phyloP scores from a whole-genome alignment of 2,113 vertebrate species.

The Caloenas nicobarica region DNA sequence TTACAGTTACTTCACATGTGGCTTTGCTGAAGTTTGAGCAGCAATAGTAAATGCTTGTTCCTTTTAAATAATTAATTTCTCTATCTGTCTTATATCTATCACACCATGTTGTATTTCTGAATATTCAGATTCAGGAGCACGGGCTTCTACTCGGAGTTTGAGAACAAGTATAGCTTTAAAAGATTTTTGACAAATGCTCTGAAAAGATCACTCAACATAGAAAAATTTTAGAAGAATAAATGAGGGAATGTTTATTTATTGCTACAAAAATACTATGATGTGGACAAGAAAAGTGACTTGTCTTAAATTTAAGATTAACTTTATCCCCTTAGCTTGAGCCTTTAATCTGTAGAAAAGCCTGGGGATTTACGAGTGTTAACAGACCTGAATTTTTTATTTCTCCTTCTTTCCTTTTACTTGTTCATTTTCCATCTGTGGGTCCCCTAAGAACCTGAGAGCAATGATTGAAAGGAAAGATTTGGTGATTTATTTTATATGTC shows the following conservation, averaged over 20 bases:
- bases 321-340: conserved; percentile 50
- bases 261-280: conserved; percentile 2
- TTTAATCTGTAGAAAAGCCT: conserved; percentile 70
- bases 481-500: conserved; percentile 48
- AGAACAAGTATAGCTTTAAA: neutral
- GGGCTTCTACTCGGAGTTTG: neutral
- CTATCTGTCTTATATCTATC: neutral
- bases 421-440: conserved; percentile 39
- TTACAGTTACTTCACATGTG: neutral
- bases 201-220: neutral
- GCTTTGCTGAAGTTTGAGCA: neutral
- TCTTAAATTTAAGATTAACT: conserved; percentile 65
- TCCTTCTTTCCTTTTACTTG: conserved; percentile 35
- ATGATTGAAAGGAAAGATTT: conserved; percentile 26
- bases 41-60: neutral
- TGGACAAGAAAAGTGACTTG: conserved; percentile 52
- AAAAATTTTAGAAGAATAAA: conserved; percentile 1
- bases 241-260: conserved; percentile 30
- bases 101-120: neutral
- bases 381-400: conserved; percentile 57
- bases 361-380: conserved; percentile 62
- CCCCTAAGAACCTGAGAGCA: conserved; percentile 37
- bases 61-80: neutral
- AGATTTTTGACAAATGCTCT: neutral
- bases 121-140: neutral